Percentiles rank a stretch among this genome's conserved stretches.
Evolutionary conservation across 1,140 invertebrate species (phyloP).

Genomic region (Drusus annulatus): DNA sequence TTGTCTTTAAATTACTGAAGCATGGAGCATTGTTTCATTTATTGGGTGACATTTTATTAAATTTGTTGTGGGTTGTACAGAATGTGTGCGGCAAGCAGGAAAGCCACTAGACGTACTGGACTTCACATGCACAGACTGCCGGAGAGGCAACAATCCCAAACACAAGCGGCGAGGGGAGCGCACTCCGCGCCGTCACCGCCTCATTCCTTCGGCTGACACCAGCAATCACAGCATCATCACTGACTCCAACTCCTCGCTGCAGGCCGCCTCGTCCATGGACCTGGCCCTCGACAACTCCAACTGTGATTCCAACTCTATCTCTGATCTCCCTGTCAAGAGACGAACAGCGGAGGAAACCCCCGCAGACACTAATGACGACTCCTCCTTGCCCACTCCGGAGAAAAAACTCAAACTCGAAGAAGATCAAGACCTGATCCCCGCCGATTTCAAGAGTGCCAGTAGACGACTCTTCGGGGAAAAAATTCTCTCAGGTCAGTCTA

Average conservation of each 20-base stretch:
- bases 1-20: too few relatives aligned
- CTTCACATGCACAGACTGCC: conserved; percentile 69
- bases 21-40: too few relatives aligned
- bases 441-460: conserved; percentile 27
- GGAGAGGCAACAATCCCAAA: conserved; percentile 62
- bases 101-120: conserved; percentile 65
- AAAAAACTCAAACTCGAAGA: conserved; percentile 17
- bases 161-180: conserved; percentile 59
- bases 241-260: conserved; percentile 40
- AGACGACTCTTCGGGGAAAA: conserved; percentile 24
- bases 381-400: conserved; percentile 9
- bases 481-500: background rate
- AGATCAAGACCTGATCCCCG: background rate
- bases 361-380: background rate
- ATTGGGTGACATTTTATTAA: background rate
- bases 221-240: conserved; percentile 43
- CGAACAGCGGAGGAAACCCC: too few relatives aligned
- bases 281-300: conserved; percentile 15
- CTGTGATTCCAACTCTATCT: conserved; percentile 27
- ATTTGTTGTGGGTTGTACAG: conserved; percentile 55
- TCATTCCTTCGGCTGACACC: conserved; percentile 29
- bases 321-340: background rate
- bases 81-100: conserved; percentile 68
- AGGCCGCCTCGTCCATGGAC: conserved; percentile 1
- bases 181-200: conserved; percentile 23